phyloP scores from a whole-genome alignment of 1,140 invertebrate species.

The Bombus confusus region DNA sequence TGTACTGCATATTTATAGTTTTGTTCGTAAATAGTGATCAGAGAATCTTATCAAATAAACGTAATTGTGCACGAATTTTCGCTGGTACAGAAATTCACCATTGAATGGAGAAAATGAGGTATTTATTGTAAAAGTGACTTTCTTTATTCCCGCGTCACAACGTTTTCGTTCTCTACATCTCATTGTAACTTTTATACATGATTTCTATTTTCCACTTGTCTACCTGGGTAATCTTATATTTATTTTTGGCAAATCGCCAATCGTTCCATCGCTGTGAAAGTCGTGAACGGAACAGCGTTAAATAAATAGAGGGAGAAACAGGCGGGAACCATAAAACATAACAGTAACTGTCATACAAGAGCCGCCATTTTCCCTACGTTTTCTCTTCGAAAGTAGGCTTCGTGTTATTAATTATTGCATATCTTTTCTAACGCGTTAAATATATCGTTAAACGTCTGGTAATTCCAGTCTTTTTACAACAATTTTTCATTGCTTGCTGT shows the following conservation, averaged over 20 bases:
- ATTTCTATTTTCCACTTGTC: background rate
- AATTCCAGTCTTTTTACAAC: background rate
- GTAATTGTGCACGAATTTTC: background rate
- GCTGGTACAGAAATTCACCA: background rate
- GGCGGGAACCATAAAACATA: slow-evolving; percentile 23
- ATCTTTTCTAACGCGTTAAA: background rate
- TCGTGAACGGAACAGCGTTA: slow-evolving; percentile 20
- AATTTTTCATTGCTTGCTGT: background rate
- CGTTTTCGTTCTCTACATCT: background rate
- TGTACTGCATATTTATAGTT: background rate
- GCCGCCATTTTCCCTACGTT: slow-evolving; percentile 42
- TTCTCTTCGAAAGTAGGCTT: slow-evolving; percentile 29
- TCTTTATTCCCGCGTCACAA: slow-evolving; percentile 26
- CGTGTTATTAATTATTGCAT: background rate
- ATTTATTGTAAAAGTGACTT: slow-evolving; percentile 14
- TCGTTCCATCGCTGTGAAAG: background rate
- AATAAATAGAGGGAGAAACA: slow-evolving; percentile 23
- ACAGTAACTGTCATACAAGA: slow-evolving; percentile 20
- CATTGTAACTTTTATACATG: background rate
- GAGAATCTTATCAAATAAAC: background rate
- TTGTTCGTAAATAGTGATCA: background rate
- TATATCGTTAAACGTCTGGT: background rate
- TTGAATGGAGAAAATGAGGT: slow-evolving; percentile 38
- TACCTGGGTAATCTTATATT: background rate
- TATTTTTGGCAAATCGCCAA: slow-evolving; percentile 5